phyloP scores from a whole-genome alignment of 2,888 invertebrate genomes.

The Dryobotodes eremita region DNA sequence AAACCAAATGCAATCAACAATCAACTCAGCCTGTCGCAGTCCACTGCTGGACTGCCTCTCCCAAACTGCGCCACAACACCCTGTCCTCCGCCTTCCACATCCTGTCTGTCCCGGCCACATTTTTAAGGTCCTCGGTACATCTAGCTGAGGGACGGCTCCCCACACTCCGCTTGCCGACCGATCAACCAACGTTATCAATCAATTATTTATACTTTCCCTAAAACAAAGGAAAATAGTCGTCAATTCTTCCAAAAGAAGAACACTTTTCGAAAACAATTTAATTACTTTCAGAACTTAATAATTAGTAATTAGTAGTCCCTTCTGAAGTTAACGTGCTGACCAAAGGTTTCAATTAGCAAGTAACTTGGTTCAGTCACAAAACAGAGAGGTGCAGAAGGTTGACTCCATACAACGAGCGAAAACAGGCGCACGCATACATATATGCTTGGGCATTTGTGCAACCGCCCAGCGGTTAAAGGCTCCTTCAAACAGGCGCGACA shows the following conservation, averaged over 20 bases:
- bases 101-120: no score
- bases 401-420: neutral
- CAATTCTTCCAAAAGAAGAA: neutral
- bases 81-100: no score
- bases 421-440: neutral
- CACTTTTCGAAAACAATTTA: slow-evolving; percentile 36
- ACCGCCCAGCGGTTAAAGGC: no score
- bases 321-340: slow-evolving; percentile 42
- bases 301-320: slow-evolving; percentile 37
- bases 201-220: neutral
- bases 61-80: no score
- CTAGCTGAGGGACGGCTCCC: no score
- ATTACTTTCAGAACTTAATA: slow-evolving; percentile 52
- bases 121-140: no score
- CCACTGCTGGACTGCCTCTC: no score
- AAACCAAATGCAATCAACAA: neutral
- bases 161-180: no score
- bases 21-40: no score
- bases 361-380: slow-evolving; percentile 37
- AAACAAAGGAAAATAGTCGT: slow-evolving; percentile 3
- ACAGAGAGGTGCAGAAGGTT: slow-evolving; percentile 4
- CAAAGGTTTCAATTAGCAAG: slow-evolving; percentile 54
- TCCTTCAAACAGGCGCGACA: no score
- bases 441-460: neutral
- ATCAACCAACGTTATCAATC: neutral